These are phyloP conservation scores for Microhierax caerulescens DNA, from an alignment of 2,797 vertebrate species.

Conservation along the genomic window DNA sequence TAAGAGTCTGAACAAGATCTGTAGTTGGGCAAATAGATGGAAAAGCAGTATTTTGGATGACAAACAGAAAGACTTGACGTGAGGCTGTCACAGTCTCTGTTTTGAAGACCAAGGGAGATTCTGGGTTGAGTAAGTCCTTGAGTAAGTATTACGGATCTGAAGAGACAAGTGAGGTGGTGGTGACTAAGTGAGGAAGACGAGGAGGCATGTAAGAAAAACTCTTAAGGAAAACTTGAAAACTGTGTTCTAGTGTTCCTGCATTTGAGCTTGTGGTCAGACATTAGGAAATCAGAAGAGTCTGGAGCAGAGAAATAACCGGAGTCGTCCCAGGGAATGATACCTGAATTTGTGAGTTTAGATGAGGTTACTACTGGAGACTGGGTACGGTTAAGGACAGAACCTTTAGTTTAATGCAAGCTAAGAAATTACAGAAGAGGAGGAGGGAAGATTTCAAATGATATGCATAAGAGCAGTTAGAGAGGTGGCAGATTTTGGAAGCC, in stretches of 20 bases:
- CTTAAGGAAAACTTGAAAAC: not conserved
- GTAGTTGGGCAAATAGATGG: not conserved
- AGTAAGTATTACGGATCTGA: not conserved
- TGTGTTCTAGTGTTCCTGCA: not conserved
- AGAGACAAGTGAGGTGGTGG: not conserved
- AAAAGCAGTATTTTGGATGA: not conserved
- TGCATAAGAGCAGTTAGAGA: not conserved
- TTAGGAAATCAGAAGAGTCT: not conserved
- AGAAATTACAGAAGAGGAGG: not conserved
- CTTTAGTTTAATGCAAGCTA: not conserved
- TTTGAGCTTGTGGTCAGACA: not conserved
- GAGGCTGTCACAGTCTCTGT: not conserved
- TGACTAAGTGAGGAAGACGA: not conserved
- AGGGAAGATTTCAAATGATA: not conserved
- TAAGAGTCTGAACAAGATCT: not conserved
- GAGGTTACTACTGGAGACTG: not conserved
- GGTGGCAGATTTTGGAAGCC: not conserved
- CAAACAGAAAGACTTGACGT: not conserved
- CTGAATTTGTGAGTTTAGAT: not conserved
- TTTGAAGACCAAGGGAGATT: not conserved
- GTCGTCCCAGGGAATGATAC: not conserved
- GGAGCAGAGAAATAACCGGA: not conserved
- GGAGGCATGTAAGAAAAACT: not conserved
- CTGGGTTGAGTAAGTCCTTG: not conserved
- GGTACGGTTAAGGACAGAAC: not conserved